Evolutionary conservation across 2,797 vertebrate genomes (phyloP), one percentile per base, ranked within the genome.

Genomic region (Gymnoscopelus microlampas): DNA sequence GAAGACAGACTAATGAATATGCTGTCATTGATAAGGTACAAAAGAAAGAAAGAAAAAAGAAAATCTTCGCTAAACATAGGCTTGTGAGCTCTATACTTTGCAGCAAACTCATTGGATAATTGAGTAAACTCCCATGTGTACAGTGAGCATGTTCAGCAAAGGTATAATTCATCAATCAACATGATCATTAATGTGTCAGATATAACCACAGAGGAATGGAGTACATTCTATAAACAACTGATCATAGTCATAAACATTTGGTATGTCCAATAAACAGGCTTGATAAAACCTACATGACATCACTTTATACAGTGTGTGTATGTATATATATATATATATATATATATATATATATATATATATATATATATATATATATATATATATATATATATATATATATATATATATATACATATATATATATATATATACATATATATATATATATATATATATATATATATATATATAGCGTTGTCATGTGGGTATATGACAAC

Each of bases 61-160:
- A 8, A 61, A 48, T 44, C 10, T 49, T 29, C 11, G 8, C 15
- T 11, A 29, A 12, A 3, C 19, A 54, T 7, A 10, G 50, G 23
- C 5, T 15, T 60, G 11, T 47, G 4, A 63, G 23, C 55, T 71
- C 53, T 62, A 57, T 57, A 51, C 44, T 67, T 57, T 62, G 47
- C 13, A 63, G 12, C 29, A 26, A 53, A 53, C 49, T 57, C 47
- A 57, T 62, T 66, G 29, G 44, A 5, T 26, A 49, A 54, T 10
- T 9, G 3, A 53, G 49, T 49, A 48, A 49, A 44, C 47, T 57
- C 9, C 23, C 8, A 56, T 19, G n/a, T 59, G 12, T 53, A 10
- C 23, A 2, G 5, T 44, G 39, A 44, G 9, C 39, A 9, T 8
- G 2, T 44, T 3, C 39, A 44, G 39, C 53, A 19, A 50, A 32